A percentile compares a stretch with the other conserved stretches of the same genome.
phyloP scores from a whole-genome alignment of 2,797 vertebrate genomes.

The Lophius americanus region DNA sequence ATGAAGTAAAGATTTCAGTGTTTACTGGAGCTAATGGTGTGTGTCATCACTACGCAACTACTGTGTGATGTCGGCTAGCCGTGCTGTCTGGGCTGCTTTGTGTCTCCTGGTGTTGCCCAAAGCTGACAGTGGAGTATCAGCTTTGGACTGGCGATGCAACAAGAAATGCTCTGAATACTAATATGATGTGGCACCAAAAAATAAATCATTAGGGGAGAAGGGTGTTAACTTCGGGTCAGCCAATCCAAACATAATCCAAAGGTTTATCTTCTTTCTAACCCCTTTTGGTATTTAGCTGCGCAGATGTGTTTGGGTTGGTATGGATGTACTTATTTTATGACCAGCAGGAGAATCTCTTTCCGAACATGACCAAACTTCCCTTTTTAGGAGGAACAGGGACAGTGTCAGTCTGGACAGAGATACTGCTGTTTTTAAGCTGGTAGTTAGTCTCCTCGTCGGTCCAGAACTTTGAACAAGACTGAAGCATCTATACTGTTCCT shows the following conservation, averaged over 20 bases:
- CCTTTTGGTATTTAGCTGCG: neutral
- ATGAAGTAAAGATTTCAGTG: constrained; percentile 46
- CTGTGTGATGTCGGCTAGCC: constrained; percentile 56
- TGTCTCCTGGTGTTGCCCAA: constrained; percentile 28
- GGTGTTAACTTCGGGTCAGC: neutral
- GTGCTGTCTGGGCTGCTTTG: constrained; percentile 1
- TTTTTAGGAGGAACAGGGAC: no score
- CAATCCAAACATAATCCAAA: neutral
- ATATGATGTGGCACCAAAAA: constrained; percentile 1
- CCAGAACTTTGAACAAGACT: no score
- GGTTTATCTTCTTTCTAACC: neutral
- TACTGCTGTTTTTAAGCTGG: no score
- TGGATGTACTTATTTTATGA: no score
- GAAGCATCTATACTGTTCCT: no score
- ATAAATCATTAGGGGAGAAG: constrained; percentile 1
- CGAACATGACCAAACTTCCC: no score
- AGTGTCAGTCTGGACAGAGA: no score
- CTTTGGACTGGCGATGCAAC: neutral
- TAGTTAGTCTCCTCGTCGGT: no score
- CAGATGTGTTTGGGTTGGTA: neutral
- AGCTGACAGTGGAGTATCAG: constrained; percentile 2
- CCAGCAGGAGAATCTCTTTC: no score
- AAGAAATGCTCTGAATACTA: constrained; percentile 10
- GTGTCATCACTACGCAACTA: constrained; percentile 69
- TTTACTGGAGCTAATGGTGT: constrained; percentile 62